These are phyloP conservation scores for Garra rufa DNA, from an alignment of 2,113 vertebrate genomes.

Conservation along the genomic window DNA sequence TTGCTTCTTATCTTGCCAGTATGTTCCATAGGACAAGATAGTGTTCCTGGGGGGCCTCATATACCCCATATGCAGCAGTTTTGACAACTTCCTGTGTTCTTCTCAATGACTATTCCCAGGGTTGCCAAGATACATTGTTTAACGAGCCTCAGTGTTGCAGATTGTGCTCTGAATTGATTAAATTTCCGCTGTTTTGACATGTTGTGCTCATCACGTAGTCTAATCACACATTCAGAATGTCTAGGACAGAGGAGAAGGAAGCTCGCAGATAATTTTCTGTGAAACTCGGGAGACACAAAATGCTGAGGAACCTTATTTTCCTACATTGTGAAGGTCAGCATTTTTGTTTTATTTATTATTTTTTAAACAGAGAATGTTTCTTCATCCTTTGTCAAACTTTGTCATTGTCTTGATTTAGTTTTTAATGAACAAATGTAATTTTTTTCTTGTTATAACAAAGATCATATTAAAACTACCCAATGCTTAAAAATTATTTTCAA, in stretches of 20 bases:
- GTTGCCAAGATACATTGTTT: slow-evolving; percentile 77
- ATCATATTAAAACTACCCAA: not conserved
- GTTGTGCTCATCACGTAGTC: slow-evolving; percentile 1
- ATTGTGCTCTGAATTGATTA: slow-evolving; percentile 65
- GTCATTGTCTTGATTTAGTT: not conserved
- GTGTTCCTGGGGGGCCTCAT: not conserved
- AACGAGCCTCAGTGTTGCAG: slow-evolving; percentile 55
- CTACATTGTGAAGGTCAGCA: slow-evolving; percentile 22
- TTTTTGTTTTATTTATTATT: not conserved
- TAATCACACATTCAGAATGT: slow-evolving; percentile 50
- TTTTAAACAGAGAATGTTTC: not conserved
- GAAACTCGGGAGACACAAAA: slow-evolving; percentile 11
- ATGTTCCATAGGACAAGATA: not conserved
- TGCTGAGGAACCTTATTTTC: slow-evolving; percentile 9
- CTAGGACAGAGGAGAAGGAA: slow-evolving; percentile 12
- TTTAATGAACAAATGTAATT: not conserved
- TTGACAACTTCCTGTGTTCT: slow-evolving; percentile 27
- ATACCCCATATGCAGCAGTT: slow-evolving; percentile 26
- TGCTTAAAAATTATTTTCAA: not conserved
- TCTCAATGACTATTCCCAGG: not conserved
- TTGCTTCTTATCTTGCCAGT: slow-evolving; percentile 15
- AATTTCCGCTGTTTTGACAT: slow-evolving; percentile 66
- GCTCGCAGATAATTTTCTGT: not conserved
- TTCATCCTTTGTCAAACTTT: not conserved
- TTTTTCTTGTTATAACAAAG: not conserved